Evolutionary conservation across 2,113 vertebrate genomes (phyloP), one percentile per base, ranked within the genome.

Genomic region (Calonectris borealis): DNA sequence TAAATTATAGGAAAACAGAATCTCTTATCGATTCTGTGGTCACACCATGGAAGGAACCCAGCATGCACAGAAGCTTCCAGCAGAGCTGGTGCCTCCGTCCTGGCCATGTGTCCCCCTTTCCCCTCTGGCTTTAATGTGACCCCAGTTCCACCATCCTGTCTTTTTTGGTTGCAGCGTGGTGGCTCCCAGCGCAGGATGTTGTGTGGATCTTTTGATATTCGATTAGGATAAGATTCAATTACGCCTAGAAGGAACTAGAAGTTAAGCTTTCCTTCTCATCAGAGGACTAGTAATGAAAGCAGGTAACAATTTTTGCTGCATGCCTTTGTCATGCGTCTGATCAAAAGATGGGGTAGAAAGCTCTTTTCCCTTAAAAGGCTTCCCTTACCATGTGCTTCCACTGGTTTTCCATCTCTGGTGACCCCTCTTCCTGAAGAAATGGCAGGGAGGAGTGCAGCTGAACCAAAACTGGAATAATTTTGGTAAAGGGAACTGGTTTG

Each of bases 21-120:
- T 22, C 60, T 34, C 15, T 15, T 20, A 54, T 5, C 1, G 2
- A 12, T 68, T 52, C 77, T 64, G 42, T 76, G 48, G 40, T 83
- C 21, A 24, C 13, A 17, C 4, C 0, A 0, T 40, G 24, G 31
- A 83, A 79, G 66, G 49, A 40, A 10, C 36, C 62, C 17, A 1
- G 11, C 16, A 7, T 10, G 21, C 13, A 54, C 42, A 60, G 84
- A 68, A 71, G 16, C 9, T n/a, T 76, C 7, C 38, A 83, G 57
- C 42, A 80, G 66, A 68, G 31, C 18, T 40, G 18, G 5, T 66
- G 51, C 40, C 7, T 80, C 34, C 2, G 1, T 70, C 61, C 52
- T 79, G 65, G 66, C 46, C 5, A 1, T 11, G 7, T 25, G 27
- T 24, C 6, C 8, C 24, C 6, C 22, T 90, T 79, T 62, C 10